Evolutionary conservation across 2,797 vertebrate genomes (phyloP).

Genomic region (Lagorchestes hirsutus): DNA sequence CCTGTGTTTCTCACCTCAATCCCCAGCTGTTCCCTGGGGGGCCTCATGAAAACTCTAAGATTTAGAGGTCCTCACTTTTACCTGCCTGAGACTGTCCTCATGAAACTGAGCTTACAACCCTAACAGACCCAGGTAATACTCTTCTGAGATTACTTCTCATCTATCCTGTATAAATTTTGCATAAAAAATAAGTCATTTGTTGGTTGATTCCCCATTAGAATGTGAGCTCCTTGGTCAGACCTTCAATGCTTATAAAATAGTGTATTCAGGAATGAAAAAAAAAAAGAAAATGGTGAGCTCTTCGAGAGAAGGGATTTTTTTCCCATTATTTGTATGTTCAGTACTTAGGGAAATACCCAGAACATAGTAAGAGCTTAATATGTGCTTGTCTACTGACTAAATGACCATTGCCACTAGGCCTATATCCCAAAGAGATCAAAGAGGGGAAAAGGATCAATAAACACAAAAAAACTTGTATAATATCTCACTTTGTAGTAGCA

Average conservation of each 20-base stretch:
- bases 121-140: not conserved
- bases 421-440: not conserved
- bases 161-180: not conserved
- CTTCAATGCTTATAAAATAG: not conserved
- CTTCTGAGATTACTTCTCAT: not conserved
- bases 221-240: not conserved
- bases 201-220: not conserved
- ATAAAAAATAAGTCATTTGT: not conserved
- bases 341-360: not conserved
- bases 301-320: not conserved
- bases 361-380: not conserved
- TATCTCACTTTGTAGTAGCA: not conserved
- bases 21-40: too few species aligned
- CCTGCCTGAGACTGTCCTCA: too few species aligned
- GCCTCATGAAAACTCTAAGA: too few species aligned
- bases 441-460: not conserved
- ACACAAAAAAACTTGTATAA: not conserved
- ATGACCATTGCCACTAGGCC: not conserved
- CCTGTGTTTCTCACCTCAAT: too few species aligned
- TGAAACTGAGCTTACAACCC: too few species aligned
- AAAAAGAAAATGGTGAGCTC: not conserved
- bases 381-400: not conserved
- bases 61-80: too few species aligned
- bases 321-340: not conserved
- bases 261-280: not conserved